Percentiles rank a stretch among this genome's conserved stretches.
Evolutionary conservation across 2,113 vertebrate species (phyloP).

Genomic region (Mormyrus lacerda): DNA sequence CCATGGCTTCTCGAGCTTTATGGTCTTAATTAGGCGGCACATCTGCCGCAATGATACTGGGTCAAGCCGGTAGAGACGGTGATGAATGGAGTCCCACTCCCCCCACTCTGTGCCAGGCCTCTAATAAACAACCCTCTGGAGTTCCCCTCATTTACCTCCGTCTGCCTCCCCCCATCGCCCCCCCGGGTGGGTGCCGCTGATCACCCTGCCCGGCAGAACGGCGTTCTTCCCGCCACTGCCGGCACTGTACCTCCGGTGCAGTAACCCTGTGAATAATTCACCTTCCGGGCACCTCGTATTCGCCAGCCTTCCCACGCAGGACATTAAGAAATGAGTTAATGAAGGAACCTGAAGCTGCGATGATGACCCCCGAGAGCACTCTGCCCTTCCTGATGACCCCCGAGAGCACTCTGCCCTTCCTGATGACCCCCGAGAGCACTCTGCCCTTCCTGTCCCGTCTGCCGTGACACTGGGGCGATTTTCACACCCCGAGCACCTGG

Average conservation of each 20-base stretch:
- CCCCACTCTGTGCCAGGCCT: not conserved
- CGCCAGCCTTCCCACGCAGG: not conserved
- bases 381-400: not conserved
- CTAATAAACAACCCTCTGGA: constrained; percentile 2
- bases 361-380: not conserved
- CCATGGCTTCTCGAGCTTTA: not conserved
- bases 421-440: not conserved
- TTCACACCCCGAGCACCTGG: not conserved
- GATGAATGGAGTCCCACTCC: not conserved
- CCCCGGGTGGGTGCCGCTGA: not conserved
- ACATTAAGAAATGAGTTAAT: not conserved
- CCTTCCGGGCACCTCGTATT: not conserved
- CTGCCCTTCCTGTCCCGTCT: not conserved
- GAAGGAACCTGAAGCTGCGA: not conserved
- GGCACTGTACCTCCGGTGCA: not conserved
- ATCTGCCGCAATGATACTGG: not conserved
- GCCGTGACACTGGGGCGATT: not conserved
- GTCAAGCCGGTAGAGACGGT: not conserved
- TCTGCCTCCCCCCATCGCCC: not conserved
- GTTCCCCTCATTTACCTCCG: not conserved
- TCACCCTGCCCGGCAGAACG: not conserved
- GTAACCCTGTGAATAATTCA: not conserved
- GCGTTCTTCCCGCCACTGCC: not conserved
- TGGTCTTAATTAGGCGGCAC: constrained; percentile 4
- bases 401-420: not conserved